phyloP scores from a whole-genome alignment of 2,113 vertebrate species.

The Gambusia holbrooki region DNA sequence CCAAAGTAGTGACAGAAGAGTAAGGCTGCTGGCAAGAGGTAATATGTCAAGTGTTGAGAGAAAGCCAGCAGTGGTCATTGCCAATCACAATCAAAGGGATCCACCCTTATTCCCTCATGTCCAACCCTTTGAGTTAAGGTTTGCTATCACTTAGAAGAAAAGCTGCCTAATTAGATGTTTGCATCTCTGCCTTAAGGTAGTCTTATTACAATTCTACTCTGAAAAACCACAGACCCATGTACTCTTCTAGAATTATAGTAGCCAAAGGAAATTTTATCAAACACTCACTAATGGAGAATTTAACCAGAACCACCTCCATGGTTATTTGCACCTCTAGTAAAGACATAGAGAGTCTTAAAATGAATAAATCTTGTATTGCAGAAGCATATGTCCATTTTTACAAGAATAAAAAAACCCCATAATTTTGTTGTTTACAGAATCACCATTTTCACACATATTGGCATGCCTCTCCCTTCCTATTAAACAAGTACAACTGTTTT shows the following conservation, averaged over 20 bases:
- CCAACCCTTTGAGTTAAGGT: constrained; percentile 13
- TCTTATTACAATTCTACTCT: not conserved
- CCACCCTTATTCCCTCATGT: constrained; percentile 3
- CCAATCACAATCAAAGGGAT: constrained; percentile 52
- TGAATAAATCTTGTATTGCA: not conserved
- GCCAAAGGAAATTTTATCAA: not conserved
- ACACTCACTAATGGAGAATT: not conserved
- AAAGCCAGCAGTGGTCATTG: constrained; percentile 46
- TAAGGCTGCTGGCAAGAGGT: constrained; percentile 53
- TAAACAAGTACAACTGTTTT: not conserved
- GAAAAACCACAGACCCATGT: not conserved
- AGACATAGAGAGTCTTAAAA: not conserved
- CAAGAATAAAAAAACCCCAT: not conserved
- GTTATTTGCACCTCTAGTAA: not conserved
- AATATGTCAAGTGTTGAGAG: constrained; percentile 58
- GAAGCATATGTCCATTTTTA: not conserved
- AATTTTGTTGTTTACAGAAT: not conserved
- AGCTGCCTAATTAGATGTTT: constrained; percentile 13
- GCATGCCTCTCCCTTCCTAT: not conserved
- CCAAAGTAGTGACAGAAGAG: constrained; percentile 54
- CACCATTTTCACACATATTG: not conserved
- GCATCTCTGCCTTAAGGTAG: not conserved
- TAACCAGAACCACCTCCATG: not conserved
- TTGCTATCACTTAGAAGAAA: constrained; percentile 11
- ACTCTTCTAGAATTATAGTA: not conserved